Evolutionary conservation across 2,888 invertebrate genomes (phyloP).

Genomic region (Cryptophagus acutangulus): DNA sequence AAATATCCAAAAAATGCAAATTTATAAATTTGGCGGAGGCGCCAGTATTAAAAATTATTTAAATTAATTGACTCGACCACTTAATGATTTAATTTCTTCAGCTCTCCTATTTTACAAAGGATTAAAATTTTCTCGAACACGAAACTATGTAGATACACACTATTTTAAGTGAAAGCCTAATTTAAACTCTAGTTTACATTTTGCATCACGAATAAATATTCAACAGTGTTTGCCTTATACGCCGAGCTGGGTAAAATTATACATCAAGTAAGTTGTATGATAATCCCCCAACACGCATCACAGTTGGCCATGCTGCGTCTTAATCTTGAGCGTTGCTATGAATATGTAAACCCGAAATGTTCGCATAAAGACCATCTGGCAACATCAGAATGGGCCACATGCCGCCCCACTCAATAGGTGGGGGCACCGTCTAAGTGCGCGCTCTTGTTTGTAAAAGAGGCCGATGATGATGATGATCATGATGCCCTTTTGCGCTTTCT

Average conservation of each 20-base stretch:
- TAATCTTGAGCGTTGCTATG: constrained; percentile 45
- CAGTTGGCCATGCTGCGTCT: constrained; percentile 42
- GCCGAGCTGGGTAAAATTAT: constrained; percentile 36
- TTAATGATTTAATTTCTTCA: too few relatives aligned
- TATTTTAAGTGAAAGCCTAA: constrained; percentile 5
- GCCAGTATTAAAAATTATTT: too few relatives aligned
- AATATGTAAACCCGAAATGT: constrained; percentile 39
- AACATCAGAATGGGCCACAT: neutral
- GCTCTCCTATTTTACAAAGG: too few relatives aligned
- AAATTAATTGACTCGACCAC: too few relatives aligned
- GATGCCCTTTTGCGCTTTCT: constrained; percentile 19
- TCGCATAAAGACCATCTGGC: constrained; percentile 2
- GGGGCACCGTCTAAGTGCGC: too few relatives aligned
- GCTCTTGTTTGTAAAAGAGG: neutral
- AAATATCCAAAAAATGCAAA: too few relatives aligned
- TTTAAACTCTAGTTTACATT: constrained; percentile 9
- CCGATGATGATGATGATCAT: too few relatives aligned
- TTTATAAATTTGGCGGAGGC: too few relatives aligned
- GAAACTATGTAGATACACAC: too few relatives aligned
- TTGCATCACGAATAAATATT: constrained; percentile 33
- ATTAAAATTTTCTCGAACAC: too few relatives aligned
- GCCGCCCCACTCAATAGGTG: too few relatives aligned
- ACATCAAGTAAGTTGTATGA: constrained; percentile 38
- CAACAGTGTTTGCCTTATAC: constrained; percentile 39
- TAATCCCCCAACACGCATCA: constrained; percentile 35